Conservation (phyloP, 2,888 invertebrate genomes). For the Drosophila borborema region DNA sequence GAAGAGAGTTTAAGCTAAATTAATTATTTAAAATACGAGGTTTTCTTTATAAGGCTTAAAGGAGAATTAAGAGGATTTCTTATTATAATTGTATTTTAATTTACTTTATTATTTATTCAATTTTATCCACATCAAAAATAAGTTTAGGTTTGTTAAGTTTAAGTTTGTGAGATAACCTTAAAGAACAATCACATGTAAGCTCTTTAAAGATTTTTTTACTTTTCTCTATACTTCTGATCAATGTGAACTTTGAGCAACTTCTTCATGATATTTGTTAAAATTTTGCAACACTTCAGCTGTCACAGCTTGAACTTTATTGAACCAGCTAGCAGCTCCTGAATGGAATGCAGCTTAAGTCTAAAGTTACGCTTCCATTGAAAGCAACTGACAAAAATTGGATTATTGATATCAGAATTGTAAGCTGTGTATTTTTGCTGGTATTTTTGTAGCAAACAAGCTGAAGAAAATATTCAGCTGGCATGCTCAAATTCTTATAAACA, state of each 20-base stretch:
- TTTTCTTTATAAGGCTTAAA: no score
- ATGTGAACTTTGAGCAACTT: no score
- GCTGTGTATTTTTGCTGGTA: conserved; percentile 36
- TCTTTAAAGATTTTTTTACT: no score
- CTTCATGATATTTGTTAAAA: neutral
- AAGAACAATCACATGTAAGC: no score
- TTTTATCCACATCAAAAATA: no score
- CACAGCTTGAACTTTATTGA: conserved; percentile 1
- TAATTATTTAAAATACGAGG: neutral
- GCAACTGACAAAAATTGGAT: conserved; percentile 60
- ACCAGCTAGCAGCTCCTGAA: neutral
- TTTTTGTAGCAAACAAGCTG: conserved; percentile 34
- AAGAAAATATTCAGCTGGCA: conserved; percentile 34
- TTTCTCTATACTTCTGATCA: no score
- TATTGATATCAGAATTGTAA: conserved; percentile 72
- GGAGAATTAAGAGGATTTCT: no score
- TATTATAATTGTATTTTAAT: no score
- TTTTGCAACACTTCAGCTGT: neutral
- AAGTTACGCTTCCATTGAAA: neutral
- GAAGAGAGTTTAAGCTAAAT: no score
- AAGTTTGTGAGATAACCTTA: no score
- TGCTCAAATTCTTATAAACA: conserved; percentile 60
- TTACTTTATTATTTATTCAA: no score
- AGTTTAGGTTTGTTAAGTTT: no score
- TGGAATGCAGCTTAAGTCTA: neutral